phyloP scores from a whole-genome alignment of 2,888 invertebrate genomes.

The Arge pagana region DNA sequence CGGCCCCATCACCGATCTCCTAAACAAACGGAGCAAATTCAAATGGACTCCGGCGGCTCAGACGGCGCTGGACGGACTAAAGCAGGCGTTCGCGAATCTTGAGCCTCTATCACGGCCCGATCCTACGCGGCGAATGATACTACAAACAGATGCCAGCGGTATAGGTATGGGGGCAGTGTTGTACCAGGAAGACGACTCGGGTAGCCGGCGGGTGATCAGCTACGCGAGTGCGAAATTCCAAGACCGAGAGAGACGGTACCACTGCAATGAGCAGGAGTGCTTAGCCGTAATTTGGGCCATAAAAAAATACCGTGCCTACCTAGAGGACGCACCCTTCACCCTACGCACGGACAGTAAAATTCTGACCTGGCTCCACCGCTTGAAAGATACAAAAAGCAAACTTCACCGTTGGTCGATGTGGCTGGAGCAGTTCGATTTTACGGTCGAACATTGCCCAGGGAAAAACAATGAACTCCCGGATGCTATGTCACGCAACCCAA shows the following conservation, averaged over 20 bases:
- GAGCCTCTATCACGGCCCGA: slow-evolving; percentile 29
- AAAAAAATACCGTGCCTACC: slow-evolving; percentile 33
- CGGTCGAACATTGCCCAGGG: no score
- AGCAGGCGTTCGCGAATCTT: neutral
- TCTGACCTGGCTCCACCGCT: no score
- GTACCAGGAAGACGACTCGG: slow-evolving; percentile 16
- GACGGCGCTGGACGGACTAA: no score
- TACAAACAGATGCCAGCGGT: slow-evolving; percentile 33
- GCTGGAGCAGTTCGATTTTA: no score
- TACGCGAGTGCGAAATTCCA: slow-evolving; percentile 29
- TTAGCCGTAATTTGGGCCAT: slow-evolving; percentile 34
- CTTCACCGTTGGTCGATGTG: no score
- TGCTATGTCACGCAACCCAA: no score
- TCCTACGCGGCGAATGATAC: slow-evolving; percentile 23
- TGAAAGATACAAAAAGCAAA: no score
- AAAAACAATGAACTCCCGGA: no score
- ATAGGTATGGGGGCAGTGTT: slow-evolving; percentile 27
- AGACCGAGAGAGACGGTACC: slow-evolving; percentile 25
- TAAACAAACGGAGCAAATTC: slow-evolving; percentile 16
- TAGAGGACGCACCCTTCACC: slow-evolving; percentile 35
- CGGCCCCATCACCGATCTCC: slow-evolving; percentile 24
- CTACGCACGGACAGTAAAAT: no score
- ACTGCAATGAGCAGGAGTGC: slow-evolving; percentile 34
- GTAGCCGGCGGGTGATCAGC: slow-evolving; percentile 25
- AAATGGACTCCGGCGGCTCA: no score